Conservation (phyloP, 2,797 vertebrate genomes). For the Hemitrygon akajei region DNA sequence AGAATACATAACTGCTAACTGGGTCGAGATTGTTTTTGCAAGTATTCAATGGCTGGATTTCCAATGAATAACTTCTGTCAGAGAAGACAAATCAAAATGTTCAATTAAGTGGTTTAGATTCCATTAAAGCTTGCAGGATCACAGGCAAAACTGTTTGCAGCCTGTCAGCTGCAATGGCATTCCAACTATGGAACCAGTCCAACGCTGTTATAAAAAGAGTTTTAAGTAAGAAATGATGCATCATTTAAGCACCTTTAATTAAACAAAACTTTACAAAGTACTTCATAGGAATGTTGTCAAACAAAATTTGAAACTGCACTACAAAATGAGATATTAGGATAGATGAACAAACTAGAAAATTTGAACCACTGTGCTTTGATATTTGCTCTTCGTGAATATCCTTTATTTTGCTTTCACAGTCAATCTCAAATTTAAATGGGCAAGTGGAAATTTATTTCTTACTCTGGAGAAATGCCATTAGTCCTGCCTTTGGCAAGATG, state of each 20-base stretch:
- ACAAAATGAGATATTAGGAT: too few species aligned
- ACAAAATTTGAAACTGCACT: too few species aligned
- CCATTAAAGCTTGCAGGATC: background rate
- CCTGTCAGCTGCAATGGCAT: constrained; percentile 11
- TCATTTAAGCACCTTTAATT: too few species aligned
- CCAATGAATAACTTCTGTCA: background rate
- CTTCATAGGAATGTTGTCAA: too few species aligned
- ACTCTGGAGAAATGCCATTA: background rate
- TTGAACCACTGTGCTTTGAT: constrained; percentile 7
- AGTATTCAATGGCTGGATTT: background rate
- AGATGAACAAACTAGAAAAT: background rate
- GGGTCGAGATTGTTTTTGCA: background rate
- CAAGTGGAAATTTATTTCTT: background rate
- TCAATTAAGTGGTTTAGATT: constrained; percentile 1
- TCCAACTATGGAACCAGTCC: background rate
- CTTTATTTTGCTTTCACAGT: constrained; percentile 8
- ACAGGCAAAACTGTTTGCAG: constrained; percentile 16
- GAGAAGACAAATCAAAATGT: constrained; percentile 15
- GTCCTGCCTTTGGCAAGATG: background rate
- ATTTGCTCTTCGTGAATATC: constrained; percentile 25
- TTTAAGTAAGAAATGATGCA: too few species aligned
- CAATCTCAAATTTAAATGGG: constrained; percentile 12
- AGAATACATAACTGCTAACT: too few species aligned
- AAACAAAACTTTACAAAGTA: too few species aligned
- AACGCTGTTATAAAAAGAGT: background rate